A percentile compares a stretch with the other conserved stretches of the same genome.
phyloP scores from a whole-genome alignment of 2,888 invertebrate genomes.

The Himalopsyche japonica region DNA sequence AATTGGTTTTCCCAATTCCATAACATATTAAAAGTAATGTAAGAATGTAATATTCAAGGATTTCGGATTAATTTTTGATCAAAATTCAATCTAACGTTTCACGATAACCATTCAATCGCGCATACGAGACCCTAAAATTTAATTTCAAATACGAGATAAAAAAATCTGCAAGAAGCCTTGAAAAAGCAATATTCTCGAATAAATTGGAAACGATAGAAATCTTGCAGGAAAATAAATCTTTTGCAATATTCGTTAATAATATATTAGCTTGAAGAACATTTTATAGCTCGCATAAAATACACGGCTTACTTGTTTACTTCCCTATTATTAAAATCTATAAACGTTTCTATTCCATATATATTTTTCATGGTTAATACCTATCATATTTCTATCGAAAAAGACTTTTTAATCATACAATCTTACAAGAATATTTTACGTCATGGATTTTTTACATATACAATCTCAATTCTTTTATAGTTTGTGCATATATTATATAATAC shows the following conservation, averaged over 20 bases:
- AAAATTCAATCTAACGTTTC: background rate
- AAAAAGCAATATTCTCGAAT: background rate
- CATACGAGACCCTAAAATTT: background rate
- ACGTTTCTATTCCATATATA: too few species aligned
- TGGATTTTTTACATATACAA: too few species aligned
- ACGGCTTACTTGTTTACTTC: background rate
- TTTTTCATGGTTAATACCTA: too few species aligned
- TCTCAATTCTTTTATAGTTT: too few species aligned
- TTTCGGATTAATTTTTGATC: background rate
- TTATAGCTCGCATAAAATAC: background rate
- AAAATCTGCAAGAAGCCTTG: background rate
- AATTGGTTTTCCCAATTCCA: too few species aligned
- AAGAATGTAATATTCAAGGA: background rate
- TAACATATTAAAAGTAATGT: background rate
- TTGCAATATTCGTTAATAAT: background rate
- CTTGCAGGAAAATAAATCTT: background rate
- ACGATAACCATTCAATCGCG: background rate
- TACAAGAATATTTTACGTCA: too few species aligned
- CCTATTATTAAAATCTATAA: too few species aligned
- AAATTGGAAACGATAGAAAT: background rate
- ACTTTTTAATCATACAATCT: too few species aligned
- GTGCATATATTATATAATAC: too few species aligned
- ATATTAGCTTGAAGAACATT: background rate
- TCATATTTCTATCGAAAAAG: too few species aligned
- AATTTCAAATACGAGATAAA: background rate